These are phyloP conservation scores for Pangasius macronema DNA, from an alignment of 2,797 vertebrate genomes.

Conservation along the genomic window DNA sequence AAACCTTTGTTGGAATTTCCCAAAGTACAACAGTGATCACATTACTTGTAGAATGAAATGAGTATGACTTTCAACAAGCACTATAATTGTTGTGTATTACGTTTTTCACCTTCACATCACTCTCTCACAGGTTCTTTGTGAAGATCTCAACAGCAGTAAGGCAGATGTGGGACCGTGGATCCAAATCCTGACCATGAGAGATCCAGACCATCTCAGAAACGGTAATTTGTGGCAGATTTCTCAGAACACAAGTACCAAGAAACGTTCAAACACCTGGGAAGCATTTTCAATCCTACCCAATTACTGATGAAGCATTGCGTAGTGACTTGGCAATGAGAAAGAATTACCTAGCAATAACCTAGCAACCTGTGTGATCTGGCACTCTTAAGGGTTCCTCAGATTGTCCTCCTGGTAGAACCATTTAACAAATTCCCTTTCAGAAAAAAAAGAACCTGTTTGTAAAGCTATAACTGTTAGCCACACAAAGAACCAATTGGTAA, in stretches of 20 bases:
- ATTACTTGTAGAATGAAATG: too few relatives aligned
- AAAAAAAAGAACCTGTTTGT: too few relatives aligned
- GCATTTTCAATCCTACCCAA: too few relatives aligned
- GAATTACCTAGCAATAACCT: neutral
- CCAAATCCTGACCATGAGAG: conserved; percentile 68
- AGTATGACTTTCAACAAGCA: too few relatives aligned
- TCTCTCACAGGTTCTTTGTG: conserved; percentile 61
- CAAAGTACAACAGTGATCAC: neutral
- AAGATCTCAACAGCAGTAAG: conserved; percentile 67
- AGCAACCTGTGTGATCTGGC: neutral
- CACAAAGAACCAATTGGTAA: too few relatives aligned
- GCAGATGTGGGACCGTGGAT: conserved; percentile 64
- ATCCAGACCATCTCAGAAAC: conserved; percentile 62
- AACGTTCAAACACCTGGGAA: too few relatives aligned
- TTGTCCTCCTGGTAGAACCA: neutral
- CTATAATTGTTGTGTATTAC: too few relatives aligned
- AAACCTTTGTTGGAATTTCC: too few relatives aligned
- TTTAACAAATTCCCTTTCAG: neutral
- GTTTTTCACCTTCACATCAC: neutral
- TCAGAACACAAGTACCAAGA: neutral
- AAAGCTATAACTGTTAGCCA: too few relatives aligned
- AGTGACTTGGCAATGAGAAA: neutral
- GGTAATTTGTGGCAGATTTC: conserved; percentile 37
- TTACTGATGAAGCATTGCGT: neutral
- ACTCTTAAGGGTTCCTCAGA: neutral